A percentile compares a stretch with the other conserved stretches of the same genome.
Evolutionary conservation across 1,140 invertebrate species (phyloP).

Genomic region (Drosophila orena): DNA sequence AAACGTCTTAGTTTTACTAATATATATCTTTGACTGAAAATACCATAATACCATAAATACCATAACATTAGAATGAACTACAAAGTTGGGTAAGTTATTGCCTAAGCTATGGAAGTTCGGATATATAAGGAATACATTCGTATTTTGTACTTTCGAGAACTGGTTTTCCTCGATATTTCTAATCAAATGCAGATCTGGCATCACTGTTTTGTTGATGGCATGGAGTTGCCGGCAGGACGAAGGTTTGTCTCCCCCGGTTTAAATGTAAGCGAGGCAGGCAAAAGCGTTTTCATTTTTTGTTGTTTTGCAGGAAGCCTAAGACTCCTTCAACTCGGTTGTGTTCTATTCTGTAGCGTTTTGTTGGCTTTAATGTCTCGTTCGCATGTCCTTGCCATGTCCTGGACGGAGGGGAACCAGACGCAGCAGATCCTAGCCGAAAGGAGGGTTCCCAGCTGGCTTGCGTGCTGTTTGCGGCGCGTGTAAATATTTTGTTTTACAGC

Average conservation of each 20-base stretch:
- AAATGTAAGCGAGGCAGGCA: conserved; percentile 37
- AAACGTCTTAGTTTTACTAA: no score
- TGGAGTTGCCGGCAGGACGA: conserved; percentile 23
- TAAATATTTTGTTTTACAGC: conserved; percentile 83
- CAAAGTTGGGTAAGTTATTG: no score
- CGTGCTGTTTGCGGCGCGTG: conserved; percentile 68
- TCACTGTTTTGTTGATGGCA: conserved; percentile 11
- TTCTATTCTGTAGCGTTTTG: conserved; percentile 29
- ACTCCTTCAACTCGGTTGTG: conserved; percentile 34
- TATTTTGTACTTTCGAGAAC: not conserved
- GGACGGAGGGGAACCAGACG: conserved; percentile 18
- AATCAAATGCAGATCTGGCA: not conserved
- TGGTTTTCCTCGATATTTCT: not conserved
- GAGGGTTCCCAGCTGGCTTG: conserved; percentile 49
- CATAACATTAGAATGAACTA: no score
- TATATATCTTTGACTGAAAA: no score
- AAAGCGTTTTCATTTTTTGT: conserved; percentile 19
- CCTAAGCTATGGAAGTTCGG: not conserved
- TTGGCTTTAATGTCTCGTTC: conserved; percentile 80
- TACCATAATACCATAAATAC: no score
- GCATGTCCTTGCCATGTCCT: conserved; percentile 62
- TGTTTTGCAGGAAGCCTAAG: conserved; percentile 17
- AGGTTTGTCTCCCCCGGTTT: conserved; percentile 42
- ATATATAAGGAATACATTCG: not conserved
- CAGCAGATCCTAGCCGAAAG: conserved; percentile 1